phyloP scores from a whole-genome alignment of 1,140 invertebrate genomes.

The Eurosta solidaginis region DNA sequence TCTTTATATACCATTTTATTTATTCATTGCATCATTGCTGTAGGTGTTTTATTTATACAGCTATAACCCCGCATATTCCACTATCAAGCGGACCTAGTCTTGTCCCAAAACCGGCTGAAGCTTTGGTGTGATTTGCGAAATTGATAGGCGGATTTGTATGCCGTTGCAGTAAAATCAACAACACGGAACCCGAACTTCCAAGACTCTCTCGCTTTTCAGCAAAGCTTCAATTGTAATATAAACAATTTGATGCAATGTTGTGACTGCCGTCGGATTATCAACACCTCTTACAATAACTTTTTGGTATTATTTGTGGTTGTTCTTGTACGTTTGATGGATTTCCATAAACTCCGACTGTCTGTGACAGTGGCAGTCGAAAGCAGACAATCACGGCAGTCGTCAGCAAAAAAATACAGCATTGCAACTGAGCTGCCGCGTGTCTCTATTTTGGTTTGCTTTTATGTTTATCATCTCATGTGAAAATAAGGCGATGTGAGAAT shows the following conservation, averaged over 20 bases:
- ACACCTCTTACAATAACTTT: constrained; percentile 17
- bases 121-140: constrained; percentile 14
- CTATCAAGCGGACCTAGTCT: not conserved
- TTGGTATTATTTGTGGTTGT: not conserved
- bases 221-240: not conserved
- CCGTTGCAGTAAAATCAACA: not conserved
- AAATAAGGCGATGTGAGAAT: not conserved
- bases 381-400: no score
- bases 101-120: not conserved
- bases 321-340: constrained; percentile 2
- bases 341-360: not conserved
- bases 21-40: not conserved
- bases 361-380: no score
- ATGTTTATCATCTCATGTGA: not conserved
- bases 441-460: not conserved
- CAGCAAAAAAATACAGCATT: not conserved
- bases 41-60: not conserved
- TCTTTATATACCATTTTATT: not conserved
- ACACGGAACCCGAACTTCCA: not conserved
- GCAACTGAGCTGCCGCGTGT: not conserved
- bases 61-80: not conserved
- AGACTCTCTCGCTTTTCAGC: not conserved
- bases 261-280: not conserved
- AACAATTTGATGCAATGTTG: not conserved
- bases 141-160: not conserved